phyloP scores from a whole-genome alignment of 2,888 invertebrate species.

The Platycnemis pennipes region DNA sequence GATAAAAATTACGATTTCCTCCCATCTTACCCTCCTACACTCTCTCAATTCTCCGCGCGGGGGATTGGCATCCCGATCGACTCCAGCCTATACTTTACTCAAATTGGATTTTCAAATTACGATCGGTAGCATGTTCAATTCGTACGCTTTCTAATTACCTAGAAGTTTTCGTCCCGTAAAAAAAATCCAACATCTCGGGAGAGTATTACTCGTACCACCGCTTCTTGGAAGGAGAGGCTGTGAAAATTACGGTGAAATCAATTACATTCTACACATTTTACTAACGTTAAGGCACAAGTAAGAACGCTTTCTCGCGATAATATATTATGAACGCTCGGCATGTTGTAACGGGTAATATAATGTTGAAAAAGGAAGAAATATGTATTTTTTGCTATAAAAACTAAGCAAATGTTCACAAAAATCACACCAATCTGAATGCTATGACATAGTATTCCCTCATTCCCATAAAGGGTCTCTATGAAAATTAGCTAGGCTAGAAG shows the following conservation, averaged over 20 bases:
- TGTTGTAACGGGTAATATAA: too few species aligned
- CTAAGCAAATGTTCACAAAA: too few species aligned
- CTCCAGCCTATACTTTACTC: slow-evolving; percentile 31
- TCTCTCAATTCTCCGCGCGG: background rate
- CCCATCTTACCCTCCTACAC: background rate
- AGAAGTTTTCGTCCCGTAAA: background rate
- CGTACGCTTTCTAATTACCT: slow-evolving; percentile 16
- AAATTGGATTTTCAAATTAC: slow-evolving; percentile 35
- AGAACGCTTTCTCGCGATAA: too few species aligned
- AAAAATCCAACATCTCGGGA: background rate
- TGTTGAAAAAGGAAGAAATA: too few species aligned
- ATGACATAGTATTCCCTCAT: too few species aligned
- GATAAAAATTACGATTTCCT: slow-evolving; percentile 39
- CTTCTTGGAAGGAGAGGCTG: background rate
- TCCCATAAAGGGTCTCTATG: too few species aligned
- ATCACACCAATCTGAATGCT: too few species aligned
- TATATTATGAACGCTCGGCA: too few species aligned
- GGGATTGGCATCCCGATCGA: slow-evolving; percentile 16
- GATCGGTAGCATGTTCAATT: slow-evolving; percentile 13
- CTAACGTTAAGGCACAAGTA: too few species aligned
- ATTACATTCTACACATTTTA: background rate
- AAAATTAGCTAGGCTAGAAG: too few species aligned
- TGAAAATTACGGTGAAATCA: background rate
- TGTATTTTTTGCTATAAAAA: too few species aligned
- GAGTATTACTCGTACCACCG: background rate